These are phyloP conservation scores for Melopsittacus undulatus DNA, from an alignment of 2,797 vertebrate species.

Conservation along the genomic window DNA sequence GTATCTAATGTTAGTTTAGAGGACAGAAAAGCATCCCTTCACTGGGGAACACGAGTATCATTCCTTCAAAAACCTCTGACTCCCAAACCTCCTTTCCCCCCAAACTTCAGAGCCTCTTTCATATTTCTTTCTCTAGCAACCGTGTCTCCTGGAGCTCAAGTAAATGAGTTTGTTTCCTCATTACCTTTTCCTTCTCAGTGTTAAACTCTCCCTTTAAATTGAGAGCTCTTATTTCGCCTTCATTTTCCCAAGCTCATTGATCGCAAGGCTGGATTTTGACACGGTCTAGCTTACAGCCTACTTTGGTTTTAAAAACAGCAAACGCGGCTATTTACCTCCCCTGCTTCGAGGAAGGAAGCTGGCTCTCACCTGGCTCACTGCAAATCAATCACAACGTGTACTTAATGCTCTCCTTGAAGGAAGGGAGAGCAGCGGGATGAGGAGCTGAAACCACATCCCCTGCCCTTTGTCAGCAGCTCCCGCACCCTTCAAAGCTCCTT, in stretches of 20 bases:
- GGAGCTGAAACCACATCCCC: conserved; percentile 38
- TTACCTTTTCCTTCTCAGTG: neutral
- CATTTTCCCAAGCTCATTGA: neutral
- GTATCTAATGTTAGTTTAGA: neutral
- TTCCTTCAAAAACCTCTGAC: neutral
- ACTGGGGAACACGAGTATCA: neutral
- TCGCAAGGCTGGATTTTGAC: neutral
- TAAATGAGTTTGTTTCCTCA: neutral
- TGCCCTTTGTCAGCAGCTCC: conserved; percentile 43
- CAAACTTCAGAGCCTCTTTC: neutral
- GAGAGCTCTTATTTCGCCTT: neutral
- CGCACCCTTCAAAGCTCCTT: conserved; percentile 65
- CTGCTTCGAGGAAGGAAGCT: neutral
- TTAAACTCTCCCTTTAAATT: neutral
- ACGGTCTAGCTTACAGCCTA: neutral
- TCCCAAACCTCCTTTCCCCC: neutral
- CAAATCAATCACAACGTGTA: conserved; percentile 20
- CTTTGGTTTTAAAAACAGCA: neutral
- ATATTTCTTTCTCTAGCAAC: neutral
- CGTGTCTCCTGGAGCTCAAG: neutral
- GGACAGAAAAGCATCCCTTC: neutral
- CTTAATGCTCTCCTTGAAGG: conserved; percentile 28
- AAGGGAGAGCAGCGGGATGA: conserved; percentile 35
- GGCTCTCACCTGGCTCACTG: neutral
- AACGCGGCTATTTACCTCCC: neutral